Evolutionary conservation across 2,797 vertebrate species (phyloP).

Genomic region (Sphenopsis melanotis): DNA sequence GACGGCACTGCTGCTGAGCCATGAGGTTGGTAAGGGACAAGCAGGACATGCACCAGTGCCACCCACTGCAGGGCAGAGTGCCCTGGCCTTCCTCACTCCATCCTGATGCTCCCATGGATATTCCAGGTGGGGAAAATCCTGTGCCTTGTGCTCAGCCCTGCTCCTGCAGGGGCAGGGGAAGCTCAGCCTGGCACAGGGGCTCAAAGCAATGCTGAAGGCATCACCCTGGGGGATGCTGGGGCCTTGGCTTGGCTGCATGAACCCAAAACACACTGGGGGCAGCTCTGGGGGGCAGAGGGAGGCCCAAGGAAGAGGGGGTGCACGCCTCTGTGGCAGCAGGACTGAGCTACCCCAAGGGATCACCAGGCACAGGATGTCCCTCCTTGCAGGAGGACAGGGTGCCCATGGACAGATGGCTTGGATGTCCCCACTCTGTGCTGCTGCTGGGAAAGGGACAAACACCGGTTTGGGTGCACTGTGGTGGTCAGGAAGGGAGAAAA

Average conservation of each 20-base stretch:
- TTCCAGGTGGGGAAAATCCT: conserved; percentile 12
- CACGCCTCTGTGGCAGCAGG: not conserved
- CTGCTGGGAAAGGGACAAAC: not conserved
- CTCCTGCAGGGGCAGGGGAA: not conserved
- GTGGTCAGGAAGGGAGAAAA: not conserved
- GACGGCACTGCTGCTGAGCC: not conserved
- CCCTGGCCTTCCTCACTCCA: fast-evolving
- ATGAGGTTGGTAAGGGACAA: not conserved
- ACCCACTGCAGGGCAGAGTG: not conserved
- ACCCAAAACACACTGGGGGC: fast-evolving
- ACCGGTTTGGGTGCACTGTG: not conserved
- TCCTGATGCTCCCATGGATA: not conserved
- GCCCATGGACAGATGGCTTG: not conserved
- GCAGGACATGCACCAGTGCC: not conserved
- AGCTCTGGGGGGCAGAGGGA: not conserved
- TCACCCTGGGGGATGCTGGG: not conserved
- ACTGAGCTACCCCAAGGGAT: not conserved
- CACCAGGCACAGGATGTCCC: not conserved
- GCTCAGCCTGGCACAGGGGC: not conserved
- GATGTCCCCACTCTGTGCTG: not conserved
- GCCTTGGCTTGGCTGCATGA: not conserved
- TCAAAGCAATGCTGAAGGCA: not conserved
- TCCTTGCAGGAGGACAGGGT: not conserved
- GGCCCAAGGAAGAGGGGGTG: not conserved
- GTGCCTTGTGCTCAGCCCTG: not conserved